A percentile compares a stretch with the other conserved stretches of the same genome.
phyloP scores from a whole-genome alignment of 2,888 invertebrate genomes.

The Athalia circularis region DNA sequence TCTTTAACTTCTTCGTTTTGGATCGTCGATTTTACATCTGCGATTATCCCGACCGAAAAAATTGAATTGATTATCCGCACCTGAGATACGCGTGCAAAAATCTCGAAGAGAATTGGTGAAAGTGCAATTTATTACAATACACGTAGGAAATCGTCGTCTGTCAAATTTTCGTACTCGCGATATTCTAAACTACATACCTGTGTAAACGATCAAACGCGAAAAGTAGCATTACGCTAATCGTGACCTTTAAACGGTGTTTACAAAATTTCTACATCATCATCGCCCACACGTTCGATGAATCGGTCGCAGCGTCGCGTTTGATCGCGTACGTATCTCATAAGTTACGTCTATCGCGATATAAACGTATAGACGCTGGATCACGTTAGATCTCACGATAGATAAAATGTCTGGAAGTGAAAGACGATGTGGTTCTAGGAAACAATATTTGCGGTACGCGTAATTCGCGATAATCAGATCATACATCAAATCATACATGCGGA shows the following conservation, averaged over 20 bases:
- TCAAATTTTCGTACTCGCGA: not conserved
- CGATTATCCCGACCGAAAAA: not conserved
- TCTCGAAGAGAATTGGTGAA: not conserved
- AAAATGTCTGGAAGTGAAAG: too few species aligned
- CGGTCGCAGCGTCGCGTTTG: too few species aligned
- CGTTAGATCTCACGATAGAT: too few species aligned
- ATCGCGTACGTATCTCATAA: too few species aligned
- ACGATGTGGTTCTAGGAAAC: too few species aligned
- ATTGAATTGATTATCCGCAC: not conserved
- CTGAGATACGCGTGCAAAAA: not conserved
- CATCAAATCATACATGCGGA: too few species aligned
- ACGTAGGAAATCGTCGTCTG: not conserved
- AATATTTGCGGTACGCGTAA: too few species aligned
- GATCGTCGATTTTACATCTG: not conserved
- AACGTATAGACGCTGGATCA: too few species aligned
- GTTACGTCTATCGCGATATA: too few species aligned
- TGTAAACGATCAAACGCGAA: not conserved
- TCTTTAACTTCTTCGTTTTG: not conserved
- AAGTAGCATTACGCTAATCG: constrained; percentile 11
- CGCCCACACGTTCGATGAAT: constrained; percentile 10
- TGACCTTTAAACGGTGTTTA: constrained; percentile 37
- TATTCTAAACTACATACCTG: not conserved
- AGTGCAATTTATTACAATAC: not conserved
- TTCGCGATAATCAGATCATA: too few species aligned
- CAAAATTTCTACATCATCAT: constrained; percentile 10